Conservation (phyloP, 1,140 invertebrate species). For the Trachymyrmex septentrionalis region DNA sequence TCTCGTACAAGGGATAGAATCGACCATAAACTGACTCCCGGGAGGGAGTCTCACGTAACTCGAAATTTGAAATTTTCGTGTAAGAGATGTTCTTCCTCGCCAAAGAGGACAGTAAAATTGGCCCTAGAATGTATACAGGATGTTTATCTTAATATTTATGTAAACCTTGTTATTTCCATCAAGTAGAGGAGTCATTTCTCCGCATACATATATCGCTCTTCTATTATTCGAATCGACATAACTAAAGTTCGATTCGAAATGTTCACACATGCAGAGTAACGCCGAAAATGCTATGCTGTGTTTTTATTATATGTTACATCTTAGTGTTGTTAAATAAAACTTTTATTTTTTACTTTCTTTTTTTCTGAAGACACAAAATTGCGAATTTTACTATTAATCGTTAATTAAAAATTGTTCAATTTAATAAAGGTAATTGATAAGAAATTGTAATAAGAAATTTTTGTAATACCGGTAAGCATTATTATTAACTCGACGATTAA, state of each 20-base stretch:
- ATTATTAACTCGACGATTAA: too few species aligned
- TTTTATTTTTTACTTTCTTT: neutral
- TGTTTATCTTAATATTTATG: neutral
- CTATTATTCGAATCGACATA: slow-evolving; percentile 16
- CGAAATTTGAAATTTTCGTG: slow-evolving; percentile 20
- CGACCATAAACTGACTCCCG: slow-evolving; percentile 20
- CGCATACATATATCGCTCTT: neutral
- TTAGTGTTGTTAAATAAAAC: neutral
- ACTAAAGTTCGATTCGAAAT: neutral
- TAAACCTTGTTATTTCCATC: neutral
- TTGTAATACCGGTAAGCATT: too few species aligned
- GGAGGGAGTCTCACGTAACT: neutral
- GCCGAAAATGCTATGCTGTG: neutral
- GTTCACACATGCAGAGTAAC: neutral
- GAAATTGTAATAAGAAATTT: too few species aligned
- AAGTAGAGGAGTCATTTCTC: neutral
- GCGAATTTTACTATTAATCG: neutral
- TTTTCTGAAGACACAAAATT: neutral
- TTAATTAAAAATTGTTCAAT: neutral
- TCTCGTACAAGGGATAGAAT: neutral
- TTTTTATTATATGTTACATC: neutral
- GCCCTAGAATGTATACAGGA: neutral
- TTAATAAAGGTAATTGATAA: too few species aligned
- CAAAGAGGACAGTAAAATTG: neutral
- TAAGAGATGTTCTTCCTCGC: neutral